These are phyloP conservation scores for Megaleporinus macrocephalus DNA, from an alignment of 2,113 vertebrate species.

Conservation along the genomic window DNA sequence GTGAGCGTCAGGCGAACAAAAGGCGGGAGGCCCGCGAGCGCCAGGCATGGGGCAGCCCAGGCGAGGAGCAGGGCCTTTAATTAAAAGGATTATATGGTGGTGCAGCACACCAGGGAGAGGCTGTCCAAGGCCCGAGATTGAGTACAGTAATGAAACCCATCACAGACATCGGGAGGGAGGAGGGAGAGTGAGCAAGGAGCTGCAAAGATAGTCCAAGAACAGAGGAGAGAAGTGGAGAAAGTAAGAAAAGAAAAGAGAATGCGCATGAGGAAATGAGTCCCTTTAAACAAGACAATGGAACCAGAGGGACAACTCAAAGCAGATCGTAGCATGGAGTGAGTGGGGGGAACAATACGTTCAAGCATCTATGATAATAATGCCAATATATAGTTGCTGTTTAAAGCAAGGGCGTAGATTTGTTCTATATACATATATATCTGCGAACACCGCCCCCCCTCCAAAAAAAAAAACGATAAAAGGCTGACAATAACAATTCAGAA, in stretches of 20 bases:
- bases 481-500: no score
- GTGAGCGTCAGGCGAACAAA: constrained; percentile 78
- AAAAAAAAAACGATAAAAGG: no score
- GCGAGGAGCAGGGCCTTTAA: constrained; percentile 73
- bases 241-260: constrained; percentile 19
- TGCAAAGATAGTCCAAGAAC: constrained; percentile 25
- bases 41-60: constrained; percentile 56
- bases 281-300: constrained; percentile 6
- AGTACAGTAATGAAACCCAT: constrained; percentile 82
- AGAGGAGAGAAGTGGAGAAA: constrained; percentile 14
- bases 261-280: constrained; percentile 36
- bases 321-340: constrained; percentile 3
- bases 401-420: no score
- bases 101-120: constrained; percentile 74
- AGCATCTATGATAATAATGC: background rate
- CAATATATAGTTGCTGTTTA: no score
- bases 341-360: constrained; percentile 7
- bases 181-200: constrained; percentile 19
- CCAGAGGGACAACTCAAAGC: background rate
- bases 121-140: constrained; percentile 77
- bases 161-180: constrained; percentile 45
- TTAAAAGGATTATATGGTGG: constrained; percentile 84
- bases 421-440: no score
- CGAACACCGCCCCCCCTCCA: no score
- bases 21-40: constrained; percentile 71